Evolutionary conservation across 2,888 invertebrate genomes (phyloP).

Genomic region (Hofmannophila pseudospretella): DNA sequence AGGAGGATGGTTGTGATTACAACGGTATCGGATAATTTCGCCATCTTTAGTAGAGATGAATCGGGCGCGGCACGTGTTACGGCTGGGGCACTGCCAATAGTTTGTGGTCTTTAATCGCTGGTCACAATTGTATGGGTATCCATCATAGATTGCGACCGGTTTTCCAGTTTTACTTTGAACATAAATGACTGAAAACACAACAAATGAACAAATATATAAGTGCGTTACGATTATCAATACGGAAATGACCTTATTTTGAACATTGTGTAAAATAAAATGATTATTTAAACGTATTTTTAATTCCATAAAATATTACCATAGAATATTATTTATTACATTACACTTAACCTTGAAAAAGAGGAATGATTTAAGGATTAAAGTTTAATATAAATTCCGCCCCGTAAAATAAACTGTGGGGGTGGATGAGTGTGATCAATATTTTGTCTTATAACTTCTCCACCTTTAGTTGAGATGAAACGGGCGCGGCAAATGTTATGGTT

Average conservation of each 20-base stretch:
- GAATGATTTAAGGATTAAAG: no score
- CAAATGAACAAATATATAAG: no score
- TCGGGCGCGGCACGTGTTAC: background rate
- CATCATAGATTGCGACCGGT: conserved; percentile 18
- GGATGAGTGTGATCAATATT: background rate
- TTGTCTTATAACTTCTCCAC: conserved; percentile 7
- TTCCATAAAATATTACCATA: no score
- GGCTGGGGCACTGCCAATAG: background rate
- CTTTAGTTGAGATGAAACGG: conserved; percentile 3
- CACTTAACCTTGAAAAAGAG: no score
- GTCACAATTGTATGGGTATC: background rate
- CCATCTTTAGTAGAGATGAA: background rate
- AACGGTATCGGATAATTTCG: background rate
- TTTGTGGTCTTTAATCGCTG: background rate
- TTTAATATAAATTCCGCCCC: background rate
- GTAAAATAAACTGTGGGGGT: conserved; percentile 8
- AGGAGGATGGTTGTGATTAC: background rate
- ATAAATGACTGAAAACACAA: background rate
- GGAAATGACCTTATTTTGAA: no score
- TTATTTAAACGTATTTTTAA: no score
- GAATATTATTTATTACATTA: no score
- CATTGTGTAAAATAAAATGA: no score
- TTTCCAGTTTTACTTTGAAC: conserved; percentile 26
- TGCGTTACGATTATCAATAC: no score
- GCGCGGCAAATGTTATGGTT: conserved; percentile 4